Evolutionary conservation across 2,113 vertebrate species (phyloP).

Genomic region (Catharus minimus): DNA sequence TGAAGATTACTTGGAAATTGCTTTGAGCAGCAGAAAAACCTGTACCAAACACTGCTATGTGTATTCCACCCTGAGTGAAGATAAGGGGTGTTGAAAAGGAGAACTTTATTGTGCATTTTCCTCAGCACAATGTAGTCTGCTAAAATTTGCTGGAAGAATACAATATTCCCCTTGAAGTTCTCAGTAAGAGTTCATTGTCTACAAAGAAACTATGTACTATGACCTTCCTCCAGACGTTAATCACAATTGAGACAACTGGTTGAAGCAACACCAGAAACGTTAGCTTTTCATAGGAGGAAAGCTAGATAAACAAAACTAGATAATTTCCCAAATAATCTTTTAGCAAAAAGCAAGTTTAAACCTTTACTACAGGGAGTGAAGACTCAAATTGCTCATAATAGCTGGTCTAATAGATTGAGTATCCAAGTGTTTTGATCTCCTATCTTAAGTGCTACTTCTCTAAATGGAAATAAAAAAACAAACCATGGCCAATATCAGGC

Average conservation of each 20-base stretch:
- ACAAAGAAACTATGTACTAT: not conserved
- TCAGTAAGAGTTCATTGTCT: not conserved
- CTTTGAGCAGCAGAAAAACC: not conserved
- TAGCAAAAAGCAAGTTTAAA: not conserved
- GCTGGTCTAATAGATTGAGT: not conserved
- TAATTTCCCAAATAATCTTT: not conserved
- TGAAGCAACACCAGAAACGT: not conserved
- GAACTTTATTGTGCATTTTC: not conserved
- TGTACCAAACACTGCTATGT: not conserved
- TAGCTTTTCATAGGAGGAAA: not conserved
- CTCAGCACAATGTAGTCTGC: not conserved
- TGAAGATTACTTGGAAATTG: not conserved
- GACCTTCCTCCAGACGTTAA: not conserved
- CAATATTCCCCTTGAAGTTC: not conserved
- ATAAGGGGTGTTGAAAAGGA: not conserved
- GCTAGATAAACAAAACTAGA: not conserved
- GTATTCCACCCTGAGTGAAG: not conserved
- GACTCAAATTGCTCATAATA: not conserved
- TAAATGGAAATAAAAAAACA: not conserved
- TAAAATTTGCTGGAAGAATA: not conserved
- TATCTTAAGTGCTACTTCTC: not conserved
- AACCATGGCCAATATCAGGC: not conserved
- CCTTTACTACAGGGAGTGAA: not conserved
- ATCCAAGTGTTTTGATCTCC: not conserved
- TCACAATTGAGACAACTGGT: not conserved